Base-by-base conservation (phyloP, 2,113 vertebrate genomes). In the Oncorhynchus masou region DNA sequence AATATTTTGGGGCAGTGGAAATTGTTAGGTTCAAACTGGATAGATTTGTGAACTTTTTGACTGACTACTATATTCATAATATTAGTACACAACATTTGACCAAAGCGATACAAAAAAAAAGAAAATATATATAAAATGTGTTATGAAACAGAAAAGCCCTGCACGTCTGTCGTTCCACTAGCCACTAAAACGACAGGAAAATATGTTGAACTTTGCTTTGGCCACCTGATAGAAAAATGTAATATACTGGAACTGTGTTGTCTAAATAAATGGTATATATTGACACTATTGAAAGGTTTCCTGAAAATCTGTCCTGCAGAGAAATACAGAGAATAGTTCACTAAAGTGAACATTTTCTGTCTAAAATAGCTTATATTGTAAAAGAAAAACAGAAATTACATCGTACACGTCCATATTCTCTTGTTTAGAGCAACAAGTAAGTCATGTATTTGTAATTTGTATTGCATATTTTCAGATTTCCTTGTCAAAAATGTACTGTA, bases 1-100 rank as follows among this genome's bases (percentile, higher is more conserved):
- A 91, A 90, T 90, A 90, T 88, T 45, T 45, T 88, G 86, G 27
- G 90, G 90, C 91, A 92, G 91, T 92, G 92, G 91, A 92, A 92
- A 82, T 84, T 76, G 84, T 83, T 70, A 88, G 84, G 87, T 90
- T 91, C 87, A 86, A 90, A 86, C 88, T 89, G 88, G 86, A n/a
- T 85, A 87, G 89, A 91, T 93, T 92, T 85, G 89, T 85, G 83
- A 89, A 88, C 4, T 71, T 45, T 70, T 83, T 87, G 78, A 88
- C 83, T 31, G 84, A 89, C 76, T 88, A 73, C 81, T 45, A 45
- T 85, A 84, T 91, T 91, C 87, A 92, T 90, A 92, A 91, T 88
- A 89, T 91, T 75, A 54, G 51, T 54, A 84, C 79, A 91, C 79
- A 88, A 5, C 78, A 85, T 45, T 45, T 45, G 39, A 45, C 8